Conservation (phyloP, 2,888 invertebrate genomes). For the Girardia tigrina region DNA sequence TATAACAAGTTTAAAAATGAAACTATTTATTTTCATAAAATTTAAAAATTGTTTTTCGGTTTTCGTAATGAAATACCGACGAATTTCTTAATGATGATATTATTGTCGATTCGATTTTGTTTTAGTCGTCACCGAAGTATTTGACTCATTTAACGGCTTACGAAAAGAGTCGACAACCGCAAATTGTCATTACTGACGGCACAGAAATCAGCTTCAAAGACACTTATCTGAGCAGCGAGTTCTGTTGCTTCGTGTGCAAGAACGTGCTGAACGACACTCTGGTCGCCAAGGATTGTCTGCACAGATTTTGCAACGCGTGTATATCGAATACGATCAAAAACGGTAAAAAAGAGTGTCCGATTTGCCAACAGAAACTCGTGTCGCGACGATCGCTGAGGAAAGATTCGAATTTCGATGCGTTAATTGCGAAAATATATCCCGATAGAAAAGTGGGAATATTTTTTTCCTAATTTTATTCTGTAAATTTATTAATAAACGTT, state of each 20-base stretch:
- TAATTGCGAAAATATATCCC: not conserved
- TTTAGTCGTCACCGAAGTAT: not conserved
- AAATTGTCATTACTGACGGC: not conserved
- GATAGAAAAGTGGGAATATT: not conserved
- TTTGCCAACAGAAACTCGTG: not conserved
- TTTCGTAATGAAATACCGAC: not conserved
- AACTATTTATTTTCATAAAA: not conserved
- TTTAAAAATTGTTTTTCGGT: not conserved
- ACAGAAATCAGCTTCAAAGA: not conserved
- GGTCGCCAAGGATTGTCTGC: not conserved
- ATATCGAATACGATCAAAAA: slow-evolving; percentile 18
- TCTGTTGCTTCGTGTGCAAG: slow-evolving; percentile 8
- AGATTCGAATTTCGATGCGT: slow-evolving; percentile 2
- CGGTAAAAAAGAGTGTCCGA: not conserved
- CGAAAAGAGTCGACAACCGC: not conserved
- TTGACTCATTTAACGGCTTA: not conserved
- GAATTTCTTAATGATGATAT: no score
- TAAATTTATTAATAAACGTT: no score
- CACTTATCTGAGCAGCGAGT: not conserved
- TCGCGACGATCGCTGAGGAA: not conserved
- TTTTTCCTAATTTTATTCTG: no score
- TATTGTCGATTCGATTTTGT: not conserved
- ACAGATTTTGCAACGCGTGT: not conserved
- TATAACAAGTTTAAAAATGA: not conserved
- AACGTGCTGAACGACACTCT: not conserved